Percentiles rank a stretch among this genome's conserved stretches.
Evolutionary conservation across 2,888 invertebrate species (phyloP).

Genomic region (Dynastes tityus): DNA sequence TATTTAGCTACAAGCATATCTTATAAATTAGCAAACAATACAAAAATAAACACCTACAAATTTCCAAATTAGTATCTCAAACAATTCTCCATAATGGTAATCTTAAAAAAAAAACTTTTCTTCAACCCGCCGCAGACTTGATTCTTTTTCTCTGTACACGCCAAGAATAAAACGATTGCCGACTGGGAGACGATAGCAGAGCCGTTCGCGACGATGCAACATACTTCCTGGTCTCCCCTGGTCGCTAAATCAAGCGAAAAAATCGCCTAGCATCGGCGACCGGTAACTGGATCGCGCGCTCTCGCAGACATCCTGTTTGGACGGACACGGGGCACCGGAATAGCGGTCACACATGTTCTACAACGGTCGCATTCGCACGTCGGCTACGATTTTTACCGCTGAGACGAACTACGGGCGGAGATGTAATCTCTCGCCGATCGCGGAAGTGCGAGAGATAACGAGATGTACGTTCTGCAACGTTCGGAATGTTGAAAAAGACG

Average conservation of each 20-base stretch:
- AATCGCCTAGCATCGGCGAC: slow-evolving; percentile 27
- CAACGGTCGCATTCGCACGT: slow-evolving; percentile 17
- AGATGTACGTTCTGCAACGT: too few relatives aligned
- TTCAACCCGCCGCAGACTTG: too few relatives aligned
- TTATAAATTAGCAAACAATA: too few relatives aligned
- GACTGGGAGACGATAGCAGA: too few relatives aligned
- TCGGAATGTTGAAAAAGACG: too few relatives aligned
- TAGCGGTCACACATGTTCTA: slow-evolving; percentile 38
- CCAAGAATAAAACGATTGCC: too few relatives aligned
- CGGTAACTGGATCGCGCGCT: slow-evolving; percentile 28
- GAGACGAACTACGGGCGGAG: background rate
- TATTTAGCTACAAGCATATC: too few relatives aligned
- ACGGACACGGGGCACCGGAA: slow-evolving; percentile 20
- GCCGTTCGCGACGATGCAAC: background rate
- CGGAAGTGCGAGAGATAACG: background rate
- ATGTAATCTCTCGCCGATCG: background rate
- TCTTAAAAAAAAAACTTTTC: too few relatives aligned
- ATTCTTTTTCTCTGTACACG: too few relatives aligned
- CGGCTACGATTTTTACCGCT: background rate
- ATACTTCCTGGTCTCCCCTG: background rate
- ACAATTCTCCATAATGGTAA: too few relatives aligned
- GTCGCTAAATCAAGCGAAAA: background rate
- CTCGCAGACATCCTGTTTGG: slow-evolving; percentile 30
- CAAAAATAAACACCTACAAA: too few relatives aligned
- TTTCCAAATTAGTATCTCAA: too few relatives aligned